Percentiles rank a stretch among this genome's conserved stretches.
Conservation (phyloP, 2,888 invertebrate genomes). For the Sesia bembeciformis region DNA sequence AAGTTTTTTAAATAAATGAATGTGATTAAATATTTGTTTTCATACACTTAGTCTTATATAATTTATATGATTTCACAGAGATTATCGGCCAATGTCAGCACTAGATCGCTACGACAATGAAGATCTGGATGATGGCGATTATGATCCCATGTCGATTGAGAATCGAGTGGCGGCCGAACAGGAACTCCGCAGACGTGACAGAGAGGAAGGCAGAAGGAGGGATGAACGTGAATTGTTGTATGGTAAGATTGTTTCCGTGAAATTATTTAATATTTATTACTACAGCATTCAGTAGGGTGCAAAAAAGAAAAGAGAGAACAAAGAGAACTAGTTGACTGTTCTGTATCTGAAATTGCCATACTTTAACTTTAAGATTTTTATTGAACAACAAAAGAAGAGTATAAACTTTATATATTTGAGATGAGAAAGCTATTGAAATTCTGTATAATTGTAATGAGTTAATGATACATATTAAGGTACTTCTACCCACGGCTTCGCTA, state of each 20-base stretch:
- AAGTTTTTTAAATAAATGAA: background rate
- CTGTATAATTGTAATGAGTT: too few species aligned
- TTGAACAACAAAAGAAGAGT: too few species aligned
- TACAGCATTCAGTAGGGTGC: too few species aligned
- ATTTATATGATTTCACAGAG: slow-evolving; percentile 69
- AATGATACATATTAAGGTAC: too few species aligned
- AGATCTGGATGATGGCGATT: slow-evolving; percentile 87
- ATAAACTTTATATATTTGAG: too few species aligned
- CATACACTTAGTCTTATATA: background rate
- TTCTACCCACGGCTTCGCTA: too few species aligned
- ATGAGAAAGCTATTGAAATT: too few species aligned
- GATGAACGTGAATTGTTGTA: slow-evolving; percentile 92
- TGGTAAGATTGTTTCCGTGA: slow-evolving; percentile 64
- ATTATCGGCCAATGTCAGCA: slow-evolving; percentile 97
- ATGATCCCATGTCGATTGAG: slow-evolving; percentile 88
- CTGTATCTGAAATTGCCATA: too few species aligned
- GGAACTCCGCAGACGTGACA: slow-evolving; percentile 88
- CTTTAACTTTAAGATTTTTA: too few species aligned
- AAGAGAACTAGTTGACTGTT: too few species aligned
- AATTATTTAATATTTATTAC: too few species aligned
- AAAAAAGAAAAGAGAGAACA: too few species aligned
- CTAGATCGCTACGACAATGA: slow-evolving; percentile 94
- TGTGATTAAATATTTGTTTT: background rate
- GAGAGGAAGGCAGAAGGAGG: slow-evolving; percentile 82
- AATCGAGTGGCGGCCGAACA: slow-evolving; percentile 94